A percentile compares a stretch with the other conserved stretches of the same genome.
Conservation (phyloP, 2,888 invertebrate species). For the Mythimna vitellina region DNA sequence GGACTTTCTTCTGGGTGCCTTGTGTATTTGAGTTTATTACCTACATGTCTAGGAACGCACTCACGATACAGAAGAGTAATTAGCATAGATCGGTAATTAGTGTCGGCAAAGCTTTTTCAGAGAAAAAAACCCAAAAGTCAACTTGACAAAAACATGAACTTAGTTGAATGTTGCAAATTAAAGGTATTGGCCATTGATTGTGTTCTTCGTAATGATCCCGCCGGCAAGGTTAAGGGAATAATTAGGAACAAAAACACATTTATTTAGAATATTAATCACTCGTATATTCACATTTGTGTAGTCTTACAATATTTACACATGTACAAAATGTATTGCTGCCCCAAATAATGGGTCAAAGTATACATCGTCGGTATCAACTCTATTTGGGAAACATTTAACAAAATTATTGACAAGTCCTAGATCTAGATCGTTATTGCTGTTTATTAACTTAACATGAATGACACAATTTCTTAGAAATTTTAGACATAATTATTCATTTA, state of each 20-base stretch:
- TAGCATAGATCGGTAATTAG: too few relatives aligned
- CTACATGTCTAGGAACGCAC: too few relatives aligned
- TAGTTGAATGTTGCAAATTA: neutral
- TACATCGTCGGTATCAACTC: constrained; percentile 43
- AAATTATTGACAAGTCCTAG: constrained; percentile 46
- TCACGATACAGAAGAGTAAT: too few relatives aligned
- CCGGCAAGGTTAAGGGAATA: neutral
- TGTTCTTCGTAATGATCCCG: neutral
- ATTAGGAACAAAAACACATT: constrained; percentile 62
- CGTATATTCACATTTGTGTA: constrained; percentile 86
- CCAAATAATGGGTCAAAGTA: constrained; percentile 60
- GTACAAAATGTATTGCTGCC: constrained; percentile 76
- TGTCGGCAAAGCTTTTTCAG: too few relatives aligned
- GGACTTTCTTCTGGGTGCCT: too few relatives aligned
- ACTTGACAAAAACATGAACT: too few relatives aligned
- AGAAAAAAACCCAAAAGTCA: too few relatives aligned
- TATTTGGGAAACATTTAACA: constrained; percentile 48
- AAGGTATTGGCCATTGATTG: neutral
- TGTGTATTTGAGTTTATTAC: too few relatives aligned
- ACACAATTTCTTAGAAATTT: constrained; percentile 26
- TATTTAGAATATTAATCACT: constrained; percentile 81
- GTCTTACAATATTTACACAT: constrained; percentile 84
- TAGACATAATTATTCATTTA: neutral
- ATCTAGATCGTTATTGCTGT: constrained; percentile 11
- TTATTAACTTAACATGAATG: constrained; percentile 15